These are phyloP conservation scores for Scaptomyza tumidula DNA, from an alignment of 2,888 invertebrate species.

Conservation along the genomic window DNA sequence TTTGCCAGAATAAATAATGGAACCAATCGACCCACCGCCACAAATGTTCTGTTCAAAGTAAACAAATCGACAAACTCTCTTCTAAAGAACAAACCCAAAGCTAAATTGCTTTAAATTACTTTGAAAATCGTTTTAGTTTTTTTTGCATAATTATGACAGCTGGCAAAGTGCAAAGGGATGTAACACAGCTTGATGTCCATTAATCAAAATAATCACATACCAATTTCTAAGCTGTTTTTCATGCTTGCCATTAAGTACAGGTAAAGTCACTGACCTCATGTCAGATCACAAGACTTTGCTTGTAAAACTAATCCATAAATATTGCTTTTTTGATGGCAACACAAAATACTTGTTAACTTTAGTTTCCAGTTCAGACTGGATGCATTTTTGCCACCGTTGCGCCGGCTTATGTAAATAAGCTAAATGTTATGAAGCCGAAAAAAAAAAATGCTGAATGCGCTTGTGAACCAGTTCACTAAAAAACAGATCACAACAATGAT, in stretches of 20 bases:
- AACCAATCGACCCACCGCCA: no score
- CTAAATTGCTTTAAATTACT: neutral
- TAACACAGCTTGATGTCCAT: neutral
- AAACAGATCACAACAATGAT: conserved; percentile 9
- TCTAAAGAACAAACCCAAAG: no score
- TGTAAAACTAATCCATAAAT: conserved; percentile 6
- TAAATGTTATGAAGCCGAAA: neutral
- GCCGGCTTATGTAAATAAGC: conserved; percentile 35
- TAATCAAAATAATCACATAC: conserved; percentile 10
- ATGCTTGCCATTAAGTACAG: neutral
- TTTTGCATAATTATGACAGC: neutral
- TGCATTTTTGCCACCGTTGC: conserved; percentile 8
- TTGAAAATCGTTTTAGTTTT: neutral
- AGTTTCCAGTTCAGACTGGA: neutral
- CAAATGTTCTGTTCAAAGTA: no score
- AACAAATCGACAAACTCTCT: no score
- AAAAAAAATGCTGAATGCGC: conserved; percentile 19
- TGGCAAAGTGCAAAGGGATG: neutral
- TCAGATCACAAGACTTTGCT: neutral
- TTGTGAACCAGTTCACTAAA: conserved; percentile 43
- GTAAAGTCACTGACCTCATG: conserved; percentile 5
- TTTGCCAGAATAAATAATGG: no score
- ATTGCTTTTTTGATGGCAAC: neutral
- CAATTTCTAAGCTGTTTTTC: neutral
- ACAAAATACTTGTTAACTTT: conserved; percentile 28